Percentiles rank a stretch among this genome's conserved stretches.
These are phyloP conservation scores for Condylura cristata DNA, from an alignment of 2,113 vertebrate species.

Conservation along the genomic window DNA sequence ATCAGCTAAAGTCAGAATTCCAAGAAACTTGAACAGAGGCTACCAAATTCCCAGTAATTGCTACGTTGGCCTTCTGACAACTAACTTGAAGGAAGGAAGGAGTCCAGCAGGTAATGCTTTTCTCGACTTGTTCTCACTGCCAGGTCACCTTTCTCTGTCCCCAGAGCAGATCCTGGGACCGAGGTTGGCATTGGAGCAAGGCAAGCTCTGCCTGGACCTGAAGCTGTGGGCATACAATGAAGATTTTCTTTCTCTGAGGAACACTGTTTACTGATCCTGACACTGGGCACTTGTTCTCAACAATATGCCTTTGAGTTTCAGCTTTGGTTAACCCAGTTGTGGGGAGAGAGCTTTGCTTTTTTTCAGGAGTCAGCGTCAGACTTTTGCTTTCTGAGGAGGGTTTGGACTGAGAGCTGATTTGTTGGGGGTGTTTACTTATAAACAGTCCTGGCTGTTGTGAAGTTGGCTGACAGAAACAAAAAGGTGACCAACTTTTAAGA, in stretches of 20 bases:
- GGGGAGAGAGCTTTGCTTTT: not conserved
- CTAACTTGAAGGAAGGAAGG: constrained; percentile 24
- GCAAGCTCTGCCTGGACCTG: not conserved
- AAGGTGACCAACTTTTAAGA: not conserved
- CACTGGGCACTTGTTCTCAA: constrained; percentile 65
- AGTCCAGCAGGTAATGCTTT: constrained; percentile 2
- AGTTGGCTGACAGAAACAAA: not conserved
- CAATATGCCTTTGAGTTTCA: constrained; percentile 65
- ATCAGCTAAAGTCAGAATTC: constrained; percentile 21
- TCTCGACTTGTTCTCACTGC: not conserved
- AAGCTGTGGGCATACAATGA: not conserved
- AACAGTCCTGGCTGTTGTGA: constrained; percentile 4
- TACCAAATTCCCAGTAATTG: not conserved
- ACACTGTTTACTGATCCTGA: constrained; percentile 41
- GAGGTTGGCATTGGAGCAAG: not conserved
- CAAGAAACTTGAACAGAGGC: constrained; percentile 46
- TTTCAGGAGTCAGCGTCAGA: constrained; percentile 4
- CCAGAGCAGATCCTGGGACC: not conserved
- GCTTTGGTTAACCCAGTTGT: constrained; percentile 10
- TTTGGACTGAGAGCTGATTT: not conserved
- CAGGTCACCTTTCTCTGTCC: not conserved
- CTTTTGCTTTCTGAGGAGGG: constrained; percentile 15
- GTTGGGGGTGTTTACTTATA: not conserved
- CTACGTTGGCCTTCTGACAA: not conserved
- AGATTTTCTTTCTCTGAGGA: constrained; percentile 16